phyloP scores from a whole-genome alignment of 2,888 invertebrate species.

The Crossocerus cetratus region DNA sequence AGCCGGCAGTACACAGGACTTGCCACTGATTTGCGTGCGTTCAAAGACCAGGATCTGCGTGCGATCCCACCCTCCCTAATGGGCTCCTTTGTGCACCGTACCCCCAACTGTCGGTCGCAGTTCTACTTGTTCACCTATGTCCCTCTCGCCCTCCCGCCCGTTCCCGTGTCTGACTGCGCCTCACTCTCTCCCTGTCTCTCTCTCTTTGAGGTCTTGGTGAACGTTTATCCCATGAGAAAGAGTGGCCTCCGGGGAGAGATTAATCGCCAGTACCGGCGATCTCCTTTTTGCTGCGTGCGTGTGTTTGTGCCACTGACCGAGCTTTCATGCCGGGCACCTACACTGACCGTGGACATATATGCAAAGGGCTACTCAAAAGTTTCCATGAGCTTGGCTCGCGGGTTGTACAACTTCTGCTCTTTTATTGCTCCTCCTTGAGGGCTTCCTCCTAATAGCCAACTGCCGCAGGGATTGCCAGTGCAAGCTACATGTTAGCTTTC shows the following conservation, averaged over 20 bases:
- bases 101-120: conserved; percentile 55
- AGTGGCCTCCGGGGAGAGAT: not conserved
- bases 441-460: not conserved
- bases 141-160: too few species aligned
- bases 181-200: not conserved
- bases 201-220: not conserved
- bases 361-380: not conserved
- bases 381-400: not conserved
- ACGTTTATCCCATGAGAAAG: not conserved
- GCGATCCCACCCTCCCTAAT: conserved; percentile 47
- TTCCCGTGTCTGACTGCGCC: not conserved
- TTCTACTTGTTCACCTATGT: conserved; percentile 31
- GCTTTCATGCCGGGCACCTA: not conserved
- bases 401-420: not conserved
- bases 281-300: not conserved
- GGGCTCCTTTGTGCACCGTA: conserved; percentile 58
- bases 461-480: not conserved
- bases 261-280: not conserved
- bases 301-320: not conserved
- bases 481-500: not conserved
- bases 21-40: conserved; percentile 59
- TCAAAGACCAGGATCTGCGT: conserved; percentile 61
- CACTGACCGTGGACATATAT: not conserved
- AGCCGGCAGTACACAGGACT: conserved; percentile 44
- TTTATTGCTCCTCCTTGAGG: not conserved